These are phyloP conservation scores for Coryphaenoides rupestris DNA, from an alignment of 2,113 vertebrate genomes.

Conservation along the genomic window DNA sequence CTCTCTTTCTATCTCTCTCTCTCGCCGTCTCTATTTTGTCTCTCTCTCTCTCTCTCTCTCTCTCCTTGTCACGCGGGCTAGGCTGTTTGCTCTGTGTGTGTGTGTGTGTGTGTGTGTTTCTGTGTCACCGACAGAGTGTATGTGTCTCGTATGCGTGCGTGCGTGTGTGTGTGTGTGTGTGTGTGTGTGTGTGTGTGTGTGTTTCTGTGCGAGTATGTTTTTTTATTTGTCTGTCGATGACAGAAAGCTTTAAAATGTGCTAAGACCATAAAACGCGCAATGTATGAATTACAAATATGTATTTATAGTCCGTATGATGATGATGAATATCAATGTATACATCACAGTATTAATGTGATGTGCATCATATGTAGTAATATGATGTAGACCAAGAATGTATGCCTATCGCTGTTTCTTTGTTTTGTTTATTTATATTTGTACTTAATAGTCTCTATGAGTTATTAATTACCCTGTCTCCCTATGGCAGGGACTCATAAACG, in stretches of 20 bases:
- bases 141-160: neutral
- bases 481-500: slow-evolving; percentile 48
- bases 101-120: slow-evolving; percentile 14
- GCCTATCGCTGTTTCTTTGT: slow-evolving; percentile 51
- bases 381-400: slow-evolving; percentile 60
- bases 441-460: slow-evolving; percentile 37
- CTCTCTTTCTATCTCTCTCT: slow-evolving; percentile 1
- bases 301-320: slow-evolving; percentile 61
- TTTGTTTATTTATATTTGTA: neutral
- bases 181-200: slow-evolving; percentile 35
- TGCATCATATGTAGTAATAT: slow-evolving; percentile 41
- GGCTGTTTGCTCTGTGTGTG: neutral
- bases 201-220: no score
- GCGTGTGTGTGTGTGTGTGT: slow-evolving; percentile 17
- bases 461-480: slow-evolving; percentile 43
- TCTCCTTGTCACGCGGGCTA: slow-evolving; percentile 8
- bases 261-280: slow-evolving; percentile 54
- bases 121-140: neutral
- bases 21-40: slow-evolving; percentile 1
- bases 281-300: slow-evolving; percentile 47
- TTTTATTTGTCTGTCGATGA: slow-evolving; percentile 1
- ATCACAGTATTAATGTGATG: slow-evolving; percentile 58
- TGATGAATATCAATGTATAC: slow-evolving; percentile 49
- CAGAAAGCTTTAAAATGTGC: slow-evolving; percentile 53
- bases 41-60: neutral